Percentiles rank a stretch among this genome's conserved stretches.
Conservation (phyloP, 2,113 vertebrate species). For the Caretta caretta region DNA sequence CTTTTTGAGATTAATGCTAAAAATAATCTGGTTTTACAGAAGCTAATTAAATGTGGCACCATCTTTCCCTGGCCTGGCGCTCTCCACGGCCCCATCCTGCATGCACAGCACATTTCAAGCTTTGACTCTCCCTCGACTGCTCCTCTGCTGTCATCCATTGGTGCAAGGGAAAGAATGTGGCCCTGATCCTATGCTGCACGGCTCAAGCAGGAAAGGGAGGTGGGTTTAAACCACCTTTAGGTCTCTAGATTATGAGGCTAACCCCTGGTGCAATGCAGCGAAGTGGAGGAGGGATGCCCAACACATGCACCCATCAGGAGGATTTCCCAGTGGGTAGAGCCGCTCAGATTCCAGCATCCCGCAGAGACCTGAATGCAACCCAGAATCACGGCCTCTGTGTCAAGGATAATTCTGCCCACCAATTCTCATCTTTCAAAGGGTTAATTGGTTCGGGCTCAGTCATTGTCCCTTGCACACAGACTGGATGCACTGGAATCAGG, state of each 20-base stretch:
- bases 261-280: background rate
- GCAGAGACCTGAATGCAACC: background rate
- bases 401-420: background rate
- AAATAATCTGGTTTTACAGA: conserved; percentile 50
- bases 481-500: background rate
- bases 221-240: background rate
- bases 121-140: background rate
- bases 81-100: background rate
- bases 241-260: background rate
- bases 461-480: background rate
- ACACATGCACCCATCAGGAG: background rate
- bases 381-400: background rate
- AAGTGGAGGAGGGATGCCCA: background rate
- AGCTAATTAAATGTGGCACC: conserved; percentile 47
- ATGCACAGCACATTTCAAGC: background rate
- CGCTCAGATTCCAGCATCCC: background rate
- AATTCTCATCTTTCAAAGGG: background rate
- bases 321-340: background rate
- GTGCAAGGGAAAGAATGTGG: background rate
- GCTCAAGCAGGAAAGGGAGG: background rate
- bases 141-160: no score
- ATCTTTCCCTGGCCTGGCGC: background rate
- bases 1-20: conserved; percentile 61
- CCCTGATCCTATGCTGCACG: background rate
- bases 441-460: background rate